Base-by-base conservation (phyloP, 2,888 invertebrate species). In the Furcula furcula region DNA sequence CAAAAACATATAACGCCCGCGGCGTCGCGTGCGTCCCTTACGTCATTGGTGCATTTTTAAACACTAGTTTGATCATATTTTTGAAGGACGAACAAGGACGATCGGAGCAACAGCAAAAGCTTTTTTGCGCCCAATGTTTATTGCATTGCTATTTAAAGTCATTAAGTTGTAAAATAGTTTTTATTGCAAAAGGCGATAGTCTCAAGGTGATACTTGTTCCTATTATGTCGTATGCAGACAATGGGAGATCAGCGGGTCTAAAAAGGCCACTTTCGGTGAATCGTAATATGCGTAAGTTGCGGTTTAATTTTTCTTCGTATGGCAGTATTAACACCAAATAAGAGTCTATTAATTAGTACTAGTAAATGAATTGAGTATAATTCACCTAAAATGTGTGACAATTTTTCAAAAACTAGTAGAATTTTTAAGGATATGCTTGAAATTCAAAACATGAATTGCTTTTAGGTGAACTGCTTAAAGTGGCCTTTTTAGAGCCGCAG, bases 1-100 rank as follows among this genome's bases (percentile, higher is more conserved):
- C 54, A 58, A 46, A 62, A n/a, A n/a, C n/a, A n/a, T 55, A 48
- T 48, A 51, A 53, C 40, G 68, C 76, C 65, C 29, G 50, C 47
- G 60, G 64, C 57, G 50, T 58, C 67, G 64, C 66, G 62, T 63
- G 65, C 61, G 58, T 53, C 33, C 42, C 55, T n/a, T 63, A 62
- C 71, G 65, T 67, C 71, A 75, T 64, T 61, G 55, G 54, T 66
- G 63, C 65, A 69, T 61, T 60, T 58, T 51, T 48, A 62, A 65
- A 54, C 40, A 67, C 65, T 57, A 47, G 50, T 57, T 59, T 64
- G 47, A 56, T 55, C 56, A 54, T 53, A 49, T 58, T 65, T 69
- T 65, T 57, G 60, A 68, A 74, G 71, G 72, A 62, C 68, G 48
- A 18, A 30, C 50, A 63, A 66, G 64, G 63, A 58, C 63, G 46